Conservation (phyloP, 2,113 vertebrate species). For the Daboia siamensis region DNA sequence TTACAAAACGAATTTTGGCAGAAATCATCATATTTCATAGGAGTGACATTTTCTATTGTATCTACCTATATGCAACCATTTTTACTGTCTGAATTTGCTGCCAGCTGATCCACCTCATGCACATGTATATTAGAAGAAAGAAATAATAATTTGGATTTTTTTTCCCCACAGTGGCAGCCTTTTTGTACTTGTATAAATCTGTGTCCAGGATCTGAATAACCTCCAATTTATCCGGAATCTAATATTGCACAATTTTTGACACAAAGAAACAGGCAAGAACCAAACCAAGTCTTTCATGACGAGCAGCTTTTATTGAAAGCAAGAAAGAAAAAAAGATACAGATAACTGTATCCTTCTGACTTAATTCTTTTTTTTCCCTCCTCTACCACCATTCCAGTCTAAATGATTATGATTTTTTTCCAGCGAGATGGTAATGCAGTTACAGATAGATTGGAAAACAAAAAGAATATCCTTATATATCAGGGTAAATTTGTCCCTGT, state of each 20-base stretch:
- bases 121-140: not conserved
- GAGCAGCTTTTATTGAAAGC: not conserved
- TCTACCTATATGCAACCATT: not conserved
- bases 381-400: not conserved
- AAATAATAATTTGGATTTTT: not conserved
- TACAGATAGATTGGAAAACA: slow-evolving; percentile 17
- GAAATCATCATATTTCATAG: not conserved
- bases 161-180: not conserved
- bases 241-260: not conserved
- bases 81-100: not conserved
- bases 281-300: not conserved
- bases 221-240: not conserved
- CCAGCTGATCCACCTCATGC: too few relatives aligned
- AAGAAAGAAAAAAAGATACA: not conserved
- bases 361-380: not conserved
- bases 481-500: not conserved
- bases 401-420: not conserved
- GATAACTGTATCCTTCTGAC: not conserved
- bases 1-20: not conserved
- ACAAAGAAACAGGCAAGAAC: not conserved
- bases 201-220: not conserved
- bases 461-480: not conserved
- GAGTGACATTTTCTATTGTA: not conserved
- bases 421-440: slow-evolving; percentile 21
- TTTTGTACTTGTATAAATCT: not conserved